Percentiles rank a stretch among this genome's conserved stretches.
phyloP scores from a whole-genome alignment of 2,888 invertebrate species.

The Eilema griseolum region DNA sequence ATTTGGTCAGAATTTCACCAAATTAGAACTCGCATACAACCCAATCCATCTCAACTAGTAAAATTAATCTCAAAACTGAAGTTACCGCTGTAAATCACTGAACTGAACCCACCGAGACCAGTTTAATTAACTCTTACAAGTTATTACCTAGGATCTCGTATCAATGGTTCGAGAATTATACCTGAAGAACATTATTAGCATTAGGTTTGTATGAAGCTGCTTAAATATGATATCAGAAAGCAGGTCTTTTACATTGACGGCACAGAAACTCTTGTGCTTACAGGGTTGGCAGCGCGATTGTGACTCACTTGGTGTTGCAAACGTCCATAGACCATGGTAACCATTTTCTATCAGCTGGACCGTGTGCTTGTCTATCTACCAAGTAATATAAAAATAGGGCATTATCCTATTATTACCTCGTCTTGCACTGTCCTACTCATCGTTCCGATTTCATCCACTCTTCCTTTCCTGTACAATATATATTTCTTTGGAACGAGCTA shows the following conservation, averaged over 20 bases:
- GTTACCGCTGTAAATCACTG: conserved; percentile 67
- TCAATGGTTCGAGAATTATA: conserved; percentile 30
- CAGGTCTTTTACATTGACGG: not conserved
- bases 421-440: no score
- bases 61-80: conserved; percentile 67
- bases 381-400: no score
- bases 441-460: no score
- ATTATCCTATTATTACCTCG: no score
- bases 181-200: conserved; percentile 3
- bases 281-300: no score
- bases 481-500: no score
- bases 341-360: no score
- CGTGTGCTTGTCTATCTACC: no score
- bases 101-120: conserved; percentile 66
- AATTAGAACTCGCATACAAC: conserved; percentile 35
- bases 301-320: no score
- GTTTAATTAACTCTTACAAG: conserved; percentile 72
- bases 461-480: no score
- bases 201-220: not conserved
- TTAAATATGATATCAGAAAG: not conserved
- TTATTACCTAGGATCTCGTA: conserved; percentile 54
- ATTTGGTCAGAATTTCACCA: conserved; percentile 14
- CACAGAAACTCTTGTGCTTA: no score
- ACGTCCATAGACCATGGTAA: no score
- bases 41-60: conserved; percentile 51